Evolutionary conservation across 1,140 invertebrate species (phyloP).

Genomic region (Arctopsyche grandis): DNA sequence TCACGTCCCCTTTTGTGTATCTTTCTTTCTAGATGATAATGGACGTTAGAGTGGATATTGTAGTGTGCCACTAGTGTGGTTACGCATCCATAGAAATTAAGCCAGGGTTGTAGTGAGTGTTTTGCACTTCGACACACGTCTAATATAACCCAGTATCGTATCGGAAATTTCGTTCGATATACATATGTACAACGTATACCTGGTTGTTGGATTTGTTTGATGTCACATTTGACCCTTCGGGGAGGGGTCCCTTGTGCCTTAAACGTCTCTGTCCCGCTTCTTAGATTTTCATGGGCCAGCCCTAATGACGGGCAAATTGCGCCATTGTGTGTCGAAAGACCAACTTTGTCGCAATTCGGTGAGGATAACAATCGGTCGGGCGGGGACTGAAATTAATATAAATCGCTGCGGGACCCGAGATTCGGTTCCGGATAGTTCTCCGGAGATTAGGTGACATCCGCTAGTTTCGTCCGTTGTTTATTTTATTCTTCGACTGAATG

Average conservation of each 20-base stretch:
- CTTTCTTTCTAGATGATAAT: constrained; percentile 29
- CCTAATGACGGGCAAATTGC: constrained; percentile 31
- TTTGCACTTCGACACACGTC: too few species aligned
- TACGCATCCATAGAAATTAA: too few species aligned
- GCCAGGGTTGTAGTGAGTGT: too few species aligned
- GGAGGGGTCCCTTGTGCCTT: too few species aligned
- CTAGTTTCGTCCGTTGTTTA: constrained; percentile 11
- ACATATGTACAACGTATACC: too few species aligned
- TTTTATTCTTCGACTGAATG: constrained; percentile 7
- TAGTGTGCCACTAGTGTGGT: too few species aligned
- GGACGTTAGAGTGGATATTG: constrained; percentile 29
- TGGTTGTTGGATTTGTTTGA: neutral
- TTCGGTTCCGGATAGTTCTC: neutral
- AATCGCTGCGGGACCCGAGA: constrained; percentile 14
- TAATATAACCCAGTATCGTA: too few species aligned
- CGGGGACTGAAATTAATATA: constrained; percentile 34
- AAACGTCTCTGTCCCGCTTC: neutral
- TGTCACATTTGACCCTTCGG: neutral
- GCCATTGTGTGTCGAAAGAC: constrained; percentile 20
- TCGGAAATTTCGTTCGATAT: too few species aligned
- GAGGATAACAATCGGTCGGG: constrained; percentile 31
- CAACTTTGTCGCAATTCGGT: constrained; percentile 35
- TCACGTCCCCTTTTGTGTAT: constrained; percentile 34
- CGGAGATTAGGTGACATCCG: constrained; percentile 8
- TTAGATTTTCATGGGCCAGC: neutral